phyloP scores from a whole-genome alignment of 2,797 vertebrate species.

The Notolabrus celidotus region DNA sequence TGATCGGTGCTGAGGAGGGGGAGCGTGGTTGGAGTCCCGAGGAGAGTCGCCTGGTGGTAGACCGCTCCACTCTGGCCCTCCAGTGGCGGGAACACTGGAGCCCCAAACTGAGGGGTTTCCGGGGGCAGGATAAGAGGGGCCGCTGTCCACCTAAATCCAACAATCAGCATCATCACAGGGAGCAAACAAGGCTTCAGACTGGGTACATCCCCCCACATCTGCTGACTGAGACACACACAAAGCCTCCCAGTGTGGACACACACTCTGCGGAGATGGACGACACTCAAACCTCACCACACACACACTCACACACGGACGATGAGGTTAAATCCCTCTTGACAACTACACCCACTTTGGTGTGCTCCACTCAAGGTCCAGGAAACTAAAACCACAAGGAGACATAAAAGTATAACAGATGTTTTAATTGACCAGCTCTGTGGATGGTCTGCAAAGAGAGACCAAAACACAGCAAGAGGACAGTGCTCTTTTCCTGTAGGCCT shows the following conservation, averaged over 20 bases:
- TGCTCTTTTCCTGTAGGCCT: too few species aligned
- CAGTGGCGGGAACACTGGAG: constrained; percentile 93
- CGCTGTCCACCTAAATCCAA: constrained; percentile 77
- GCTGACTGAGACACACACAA: constrained; percentile 53
- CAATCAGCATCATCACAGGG: constrained; percentile 28
- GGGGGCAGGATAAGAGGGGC: constrained; percentile 88
- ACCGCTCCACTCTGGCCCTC: constrained; percentile 89
- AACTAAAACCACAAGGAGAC: constrained; percentile 3
- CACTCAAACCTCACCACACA: constrained; percentile 15
- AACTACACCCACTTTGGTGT: constrained; percentile 27
- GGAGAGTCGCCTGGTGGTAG: constrained; percentile 87
- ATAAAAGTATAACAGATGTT: too few species aligned
- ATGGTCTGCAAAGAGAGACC: constrained; percentile 4
- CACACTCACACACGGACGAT: constrained; percentile 3
- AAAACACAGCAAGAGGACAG: too few species aligned
- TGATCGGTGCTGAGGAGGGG: constrained; percentile 87
- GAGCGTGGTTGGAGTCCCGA: constrained; percentile 83
- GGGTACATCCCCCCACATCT: constrained; percentile 84
- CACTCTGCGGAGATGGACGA: constrained; percentile 23
- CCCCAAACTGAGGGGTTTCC: constrained; percentile 88
- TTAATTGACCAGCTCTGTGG: background rate
- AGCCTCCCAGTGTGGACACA: constrained; percentile 21
- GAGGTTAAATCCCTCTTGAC: constrained; percentile 1
- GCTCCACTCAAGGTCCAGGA: constrained; percentile 60
- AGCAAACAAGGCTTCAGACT: constrained; percentile 32